Evolutionary conservation across 2,888 invertebrate species (phyloP).

Genomic region (Eilema depressum): DNA sequence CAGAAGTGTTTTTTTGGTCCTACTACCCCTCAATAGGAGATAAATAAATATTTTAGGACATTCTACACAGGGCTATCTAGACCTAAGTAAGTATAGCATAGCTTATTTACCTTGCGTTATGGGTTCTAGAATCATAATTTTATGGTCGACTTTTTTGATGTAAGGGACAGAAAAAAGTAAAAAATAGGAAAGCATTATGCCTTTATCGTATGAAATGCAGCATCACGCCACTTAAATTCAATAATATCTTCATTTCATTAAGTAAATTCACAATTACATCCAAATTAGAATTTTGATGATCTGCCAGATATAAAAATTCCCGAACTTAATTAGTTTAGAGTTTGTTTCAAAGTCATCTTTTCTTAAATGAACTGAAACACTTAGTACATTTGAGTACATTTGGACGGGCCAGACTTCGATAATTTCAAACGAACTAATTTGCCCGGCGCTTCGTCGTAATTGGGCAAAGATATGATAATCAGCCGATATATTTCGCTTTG

Average conservation of each 20-base stretch:
- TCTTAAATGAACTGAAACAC: constrained; percentile 25
- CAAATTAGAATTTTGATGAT: neutral
- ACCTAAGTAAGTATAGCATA: too few species aligned
- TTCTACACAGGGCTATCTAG: too few species aligned
- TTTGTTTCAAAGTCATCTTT: constrained; percentile 23
- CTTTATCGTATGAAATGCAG: neutral
- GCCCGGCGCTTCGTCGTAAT: constrained; percentile 17
- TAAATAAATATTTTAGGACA: too few species aligned
- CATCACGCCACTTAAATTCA: neutral
- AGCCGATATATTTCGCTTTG: constrained; percentile 6
- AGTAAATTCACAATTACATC: neutral
- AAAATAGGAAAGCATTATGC: neutral
- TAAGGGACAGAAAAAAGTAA: neutral
- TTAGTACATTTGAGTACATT: constrained; percentile 24
- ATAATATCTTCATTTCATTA: neutral
- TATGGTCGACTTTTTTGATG: neutral
- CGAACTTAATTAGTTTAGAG: constrained; percentile 1
- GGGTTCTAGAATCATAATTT: too few species aligned
- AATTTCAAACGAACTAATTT: constrained; percentile 32
- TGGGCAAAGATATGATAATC: constrained; percentile 24
- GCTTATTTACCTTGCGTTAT: too few species aligned
- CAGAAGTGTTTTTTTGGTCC: neutral
- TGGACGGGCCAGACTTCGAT: constrained; percentile 39
- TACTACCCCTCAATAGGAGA: neutral
- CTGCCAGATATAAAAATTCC: constrained; percentile 7